Evolutionary conservation across 2,888 invertebrate genomes (phyloP).

Genomic region (Rhagium mordax): DNA sequence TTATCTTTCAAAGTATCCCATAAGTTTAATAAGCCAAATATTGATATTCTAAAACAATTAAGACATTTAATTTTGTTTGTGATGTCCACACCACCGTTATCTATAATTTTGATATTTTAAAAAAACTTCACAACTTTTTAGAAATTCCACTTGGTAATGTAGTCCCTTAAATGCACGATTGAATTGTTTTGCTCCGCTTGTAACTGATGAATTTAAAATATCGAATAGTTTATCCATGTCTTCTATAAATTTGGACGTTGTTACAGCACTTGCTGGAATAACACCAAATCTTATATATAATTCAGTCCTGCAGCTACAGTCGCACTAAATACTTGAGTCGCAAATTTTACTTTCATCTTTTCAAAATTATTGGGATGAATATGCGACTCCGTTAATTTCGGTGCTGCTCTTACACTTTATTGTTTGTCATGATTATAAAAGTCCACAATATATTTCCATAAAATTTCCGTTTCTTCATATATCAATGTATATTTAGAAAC

Average conservation of each 20-base stretch:
- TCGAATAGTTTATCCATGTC: background rate
- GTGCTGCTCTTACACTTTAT: background rate
- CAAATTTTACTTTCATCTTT: too few species aligned
- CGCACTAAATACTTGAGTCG: too few species aligned
- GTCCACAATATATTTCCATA: conserved; percentile 9
- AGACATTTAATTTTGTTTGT: background rate
- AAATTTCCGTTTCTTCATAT: background rate
- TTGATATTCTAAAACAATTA: too few species aligned
- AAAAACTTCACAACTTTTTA: background rate
- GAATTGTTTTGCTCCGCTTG: background rate
- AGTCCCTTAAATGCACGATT: conserved; percentile 5
- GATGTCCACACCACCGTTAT: background rate
- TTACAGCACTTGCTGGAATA: background rate
- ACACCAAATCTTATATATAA: conserved; percentile 18
- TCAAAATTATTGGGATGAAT: too few species aligned
- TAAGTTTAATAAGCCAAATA: background rate
- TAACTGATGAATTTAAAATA: background rate
- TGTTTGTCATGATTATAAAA: conserved; percentile 28
- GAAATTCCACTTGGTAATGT: background rate
- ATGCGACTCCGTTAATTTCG: background rate
- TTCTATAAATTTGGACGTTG: conserved; percentile 1
- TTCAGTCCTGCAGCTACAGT: background rate
- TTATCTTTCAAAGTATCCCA: background rate
- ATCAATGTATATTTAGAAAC: conserved; percentile 41
- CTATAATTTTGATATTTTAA: background rate